Conservation (phyloP, 2,797 vertebrate species). For the Enoplosus armatus region DNA sequence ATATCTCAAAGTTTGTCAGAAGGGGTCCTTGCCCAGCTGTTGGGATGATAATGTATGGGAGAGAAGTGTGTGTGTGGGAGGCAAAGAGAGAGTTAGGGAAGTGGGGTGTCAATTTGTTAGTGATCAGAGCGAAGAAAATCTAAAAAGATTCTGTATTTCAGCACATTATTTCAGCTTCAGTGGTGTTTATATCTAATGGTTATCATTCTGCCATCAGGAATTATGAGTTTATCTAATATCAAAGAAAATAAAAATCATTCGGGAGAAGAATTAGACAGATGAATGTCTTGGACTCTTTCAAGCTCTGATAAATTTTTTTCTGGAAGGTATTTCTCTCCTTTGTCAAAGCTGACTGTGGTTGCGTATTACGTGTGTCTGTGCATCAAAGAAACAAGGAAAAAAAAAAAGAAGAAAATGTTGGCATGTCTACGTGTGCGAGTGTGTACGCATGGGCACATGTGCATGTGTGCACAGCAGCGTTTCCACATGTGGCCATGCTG, state of each 20-base stretch:
- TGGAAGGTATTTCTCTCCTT: constrained; percentile 35
- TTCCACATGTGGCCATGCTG: constrained; percentile 58
- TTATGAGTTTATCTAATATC: constrained; percentile 53
- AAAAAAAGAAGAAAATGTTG: constrained; percentile 31
- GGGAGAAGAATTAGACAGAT: constrained; percentile 24
- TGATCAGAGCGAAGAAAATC: constrained; percentile 32
- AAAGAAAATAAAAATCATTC: constrained; percentile 32
- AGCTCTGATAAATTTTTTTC: constrained; percentile 32
- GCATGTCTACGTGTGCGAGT: constrained; percentile 17
- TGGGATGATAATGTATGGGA: constrained; percentile 47
- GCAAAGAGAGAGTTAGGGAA: neutral
- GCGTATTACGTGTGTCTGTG: constrained; percentile 34
- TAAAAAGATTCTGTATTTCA: constrained; percentile 37
- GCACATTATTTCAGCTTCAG: constrained; percentile 37
- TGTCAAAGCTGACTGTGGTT: constrained; percentile 49
- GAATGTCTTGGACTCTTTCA: constrained; percentile 50
- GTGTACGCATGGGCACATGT: constrained; percentile 12
- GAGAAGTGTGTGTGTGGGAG: constrained; percentile 29
- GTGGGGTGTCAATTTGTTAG: constrained; percentile 15
- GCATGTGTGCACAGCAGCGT: constrained; percentile 32
- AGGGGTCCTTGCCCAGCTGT: constrained; percentile 66
- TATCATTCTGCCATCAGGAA: constrained; percentile 61
- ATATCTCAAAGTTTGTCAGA: constrained; percentile 69
- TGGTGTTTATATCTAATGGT: constrained; percentile 37
- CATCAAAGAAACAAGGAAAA: constrained; percentile 43